These are phyloP conservation scores for Enteromius radiatus DNA, from an alignment of 2,797 vertebrate genomes.

Conservation along the genomic window DNA sequence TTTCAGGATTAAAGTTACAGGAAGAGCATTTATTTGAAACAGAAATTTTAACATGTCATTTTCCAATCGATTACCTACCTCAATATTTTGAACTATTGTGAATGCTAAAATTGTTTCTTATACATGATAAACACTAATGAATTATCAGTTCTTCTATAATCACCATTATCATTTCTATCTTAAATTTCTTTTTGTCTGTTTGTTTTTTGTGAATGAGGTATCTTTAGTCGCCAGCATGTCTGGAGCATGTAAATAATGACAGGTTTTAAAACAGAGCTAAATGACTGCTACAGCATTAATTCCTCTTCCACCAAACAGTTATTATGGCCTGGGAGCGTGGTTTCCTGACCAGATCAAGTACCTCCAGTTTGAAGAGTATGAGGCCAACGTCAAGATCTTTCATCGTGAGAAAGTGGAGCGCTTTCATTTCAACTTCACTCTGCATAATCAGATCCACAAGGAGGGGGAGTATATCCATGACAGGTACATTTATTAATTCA, in stretches of 20 bases:
- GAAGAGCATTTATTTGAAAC: too few species aligned
- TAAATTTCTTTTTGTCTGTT: too few species aligned
- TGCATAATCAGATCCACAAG: slow-evolving; percentile 94
- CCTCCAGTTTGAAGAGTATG: slow-evolving; percentile 91
- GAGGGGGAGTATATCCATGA: slow-evolving; percentile 91
- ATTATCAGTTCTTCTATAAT: too few species aligned
- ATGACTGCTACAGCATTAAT: neutral
- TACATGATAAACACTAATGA: too few species aligned
- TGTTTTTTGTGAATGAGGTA: neutral
- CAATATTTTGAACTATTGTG: too few species aligned
- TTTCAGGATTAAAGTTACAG: neutral
- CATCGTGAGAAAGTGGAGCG: slow-evolving; percentile 84
- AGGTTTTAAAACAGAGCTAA: neutral
- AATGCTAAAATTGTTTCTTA: too few species aligned
- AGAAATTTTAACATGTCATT: too few species aligned
- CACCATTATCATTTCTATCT: too few species aligned
- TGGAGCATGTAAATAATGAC: neutral
- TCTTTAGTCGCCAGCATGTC: neutral
- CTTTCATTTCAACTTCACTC: slow-evolving; percentile 95
- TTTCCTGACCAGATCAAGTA: slow-evolving; percentile 98
- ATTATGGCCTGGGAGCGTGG: slow-evolving; percentile 95
- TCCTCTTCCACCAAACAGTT: slow-evolving; percentile 73
- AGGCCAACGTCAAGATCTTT: slow-evolving; percentile 86
- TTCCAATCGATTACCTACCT: too few species aligned
- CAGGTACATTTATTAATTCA: slow-evolving; percentile 76